A percentile compares a stretch with the other conserved stretches of the same genome.
These are phyloP conservation scores for Pelagia noctiluca DNA, from an alignment of 30 jellyfish, hydroid and myxozoan species.

Conservation along the genomic window DNA sequence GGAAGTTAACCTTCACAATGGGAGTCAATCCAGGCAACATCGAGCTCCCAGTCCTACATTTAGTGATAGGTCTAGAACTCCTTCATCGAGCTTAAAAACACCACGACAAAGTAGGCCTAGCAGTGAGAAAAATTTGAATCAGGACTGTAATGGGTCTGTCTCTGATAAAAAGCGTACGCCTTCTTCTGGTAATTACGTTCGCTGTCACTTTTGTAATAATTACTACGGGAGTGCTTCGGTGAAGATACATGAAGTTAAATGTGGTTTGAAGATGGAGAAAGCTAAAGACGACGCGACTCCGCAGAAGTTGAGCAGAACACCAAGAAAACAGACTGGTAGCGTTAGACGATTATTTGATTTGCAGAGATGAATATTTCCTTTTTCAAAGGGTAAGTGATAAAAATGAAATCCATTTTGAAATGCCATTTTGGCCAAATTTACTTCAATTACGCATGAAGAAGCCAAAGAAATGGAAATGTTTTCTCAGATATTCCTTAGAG, in stretches of 20 bases:
- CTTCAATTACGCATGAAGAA: too few species aligned
- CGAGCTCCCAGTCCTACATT: too few species aligned
- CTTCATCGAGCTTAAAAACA: too few species aligned
- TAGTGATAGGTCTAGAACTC: too few species aligned
- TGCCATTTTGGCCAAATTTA: neutral
- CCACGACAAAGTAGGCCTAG: neutral
- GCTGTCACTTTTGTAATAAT: slow-evolving; percentile 61
- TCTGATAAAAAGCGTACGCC: neutral
- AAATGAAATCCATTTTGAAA: neutral
- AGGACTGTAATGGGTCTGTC: neutral
- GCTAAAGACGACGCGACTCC: slow-evolving; percentile 16
- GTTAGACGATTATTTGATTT: slow-evolving; percentile 14
- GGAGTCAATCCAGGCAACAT: too few species aligned
- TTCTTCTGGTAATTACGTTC: slow-evolving; percentile 24
- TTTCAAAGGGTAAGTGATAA: neutral
- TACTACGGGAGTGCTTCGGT: slow-evolving; percentile 80
- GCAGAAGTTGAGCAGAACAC: slow-evolving; percentile 1
- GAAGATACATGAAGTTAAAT: slow-evolving; percentile 63
- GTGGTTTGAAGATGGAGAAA: slow-evolving; percentile 48
- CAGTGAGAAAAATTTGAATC: neutral
- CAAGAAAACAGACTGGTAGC: slow-evolving; percentile 4
- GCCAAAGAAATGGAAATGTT: too few species aligned
- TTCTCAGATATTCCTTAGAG: too few species aligned
- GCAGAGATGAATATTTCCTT: slow-evolving; percentile 16
- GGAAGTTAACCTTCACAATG: neutral